phyloP scores from a whole-genome alignment of 2,797 vertebrate species.

The Cyprinella venusta region DNA sequence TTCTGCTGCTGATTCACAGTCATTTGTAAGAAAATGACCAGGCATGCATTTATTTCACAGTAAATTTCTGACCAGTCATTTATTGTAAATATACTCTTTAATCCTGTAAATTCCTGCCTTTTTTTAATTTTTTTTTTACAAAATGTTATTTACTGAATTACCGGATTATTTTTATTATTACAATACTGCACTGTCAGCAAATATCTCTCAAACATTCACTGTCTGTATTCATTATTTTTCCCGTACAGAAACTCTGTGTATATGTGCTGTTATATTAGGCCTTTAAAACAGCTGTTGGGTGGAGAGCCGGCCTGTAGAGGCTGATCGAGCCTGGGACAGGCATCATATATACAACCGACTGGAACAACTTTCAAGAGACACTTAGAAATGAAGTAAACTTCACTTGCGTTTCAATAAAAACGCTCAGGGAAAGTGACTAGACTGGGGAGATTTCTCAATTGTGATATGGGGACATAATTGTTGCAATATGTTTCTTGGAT shows the following conservation, averaged over 20 bases:
- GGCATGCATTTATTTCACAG: too few species aligned
- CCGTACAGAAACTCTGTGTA: conserved; percentile 22
- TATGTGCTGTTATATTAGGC: conserved; percentile 42
- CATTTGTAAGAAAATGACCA: too few species aligned
- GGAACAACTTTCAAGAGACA: conserved; percentile 36
- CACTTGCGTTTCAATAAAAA: conserved; percentile 30
- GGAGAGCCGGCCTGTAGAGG: conserved; percentile 32
- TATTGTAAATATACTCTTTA: too few species aligned
- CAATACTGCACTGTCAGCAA: conserved; percentile 30
- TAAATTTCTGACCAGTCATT: too few species aligned
- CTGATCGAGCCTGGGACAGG: conserved; percentile 38
- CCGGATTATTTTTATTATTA: too few species aligned
- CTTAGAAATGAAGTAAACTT: conserved; percentile 43
- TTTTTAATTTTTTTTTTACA: too few species aligned
- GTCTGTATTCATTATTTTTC: background rate
- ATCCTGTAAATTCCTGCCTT: too few species aligned
- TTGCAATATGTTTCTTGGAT: background rate
- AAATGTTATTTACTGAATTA: conserved; percentile 61
- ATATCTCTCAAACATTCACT: background rate
- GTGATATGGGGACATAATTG: background rate
- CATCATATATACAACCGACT: conserved; percentile 40
- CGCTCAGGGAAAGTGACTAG: conserved; percentile 14
- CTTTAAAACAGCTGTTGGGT: conserved; percentile 54
- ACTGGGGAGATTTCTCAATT: background rate
- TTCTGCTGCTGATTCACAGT: too few species aligned